phyloP scores from a whole-genome alignment of 2,888 invertebrate species.

The Drosophila incognita region DNA sequence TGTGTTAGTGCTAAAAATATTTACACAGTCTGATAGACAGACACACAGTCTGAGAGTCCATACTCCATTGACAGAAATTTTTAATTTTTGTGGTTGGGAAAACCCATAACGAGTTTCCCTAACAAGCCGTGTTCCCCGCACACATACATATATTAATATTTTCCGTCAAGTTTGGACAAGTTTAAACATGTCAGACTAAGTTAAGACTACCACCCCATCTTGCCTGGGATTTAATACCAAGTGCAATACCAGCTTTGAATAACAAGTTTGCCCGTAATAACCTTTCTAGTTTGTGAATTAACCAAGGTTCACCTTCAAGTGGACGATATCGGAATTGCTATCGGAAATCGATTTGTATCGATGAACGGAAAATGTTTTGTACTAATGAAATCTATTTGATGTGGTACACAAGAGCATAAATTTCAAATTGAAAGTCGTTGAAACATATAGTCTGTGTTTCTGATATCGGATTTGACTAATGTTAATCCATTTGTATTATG shows the following conservation, averaged over 20 bases:
- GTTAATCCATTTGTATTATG: background rate
- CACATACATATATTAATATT: background rate
- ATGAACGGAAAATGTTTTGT: background rate
- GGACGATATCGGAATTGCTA: background rate
- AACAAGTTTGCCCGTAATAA: background rate
- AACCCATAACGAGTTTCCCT: slow-evolving; percentile 14
- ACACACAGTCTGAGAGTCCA: slow-evolving; percentile 2
- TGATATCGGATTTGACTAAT: background rate
- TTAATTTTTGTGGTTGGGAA: background rate
- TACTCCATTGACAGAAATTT: slow-evolving; percentile 13
- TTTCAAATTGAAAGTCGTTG: background rate
- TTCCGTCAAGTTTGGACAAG: background rate
- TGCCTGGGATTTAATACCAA: background rate
- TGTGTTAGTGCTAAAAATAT: background rate
- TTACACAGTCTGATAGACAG: slow-evolving; percentile 2
- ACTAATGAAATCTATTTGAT: background rate
- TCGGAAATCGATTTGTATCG: background rate
- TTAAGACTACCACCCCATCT: background rate
- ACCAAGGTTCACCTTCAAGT: background rate
- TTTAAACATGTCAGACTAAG: background rate
- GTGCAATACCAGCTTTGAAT: background rate
- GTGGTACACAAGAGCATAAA: background rate
- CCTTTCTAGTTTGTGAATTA: background rate
- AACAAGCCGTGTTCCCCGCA: background rate
- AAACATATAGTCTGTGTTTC: background rate